phyloP scores from a whole-genome alignment of 2,797 vertebrate genomes.

The Moxostoma hubbsi region DNA sequence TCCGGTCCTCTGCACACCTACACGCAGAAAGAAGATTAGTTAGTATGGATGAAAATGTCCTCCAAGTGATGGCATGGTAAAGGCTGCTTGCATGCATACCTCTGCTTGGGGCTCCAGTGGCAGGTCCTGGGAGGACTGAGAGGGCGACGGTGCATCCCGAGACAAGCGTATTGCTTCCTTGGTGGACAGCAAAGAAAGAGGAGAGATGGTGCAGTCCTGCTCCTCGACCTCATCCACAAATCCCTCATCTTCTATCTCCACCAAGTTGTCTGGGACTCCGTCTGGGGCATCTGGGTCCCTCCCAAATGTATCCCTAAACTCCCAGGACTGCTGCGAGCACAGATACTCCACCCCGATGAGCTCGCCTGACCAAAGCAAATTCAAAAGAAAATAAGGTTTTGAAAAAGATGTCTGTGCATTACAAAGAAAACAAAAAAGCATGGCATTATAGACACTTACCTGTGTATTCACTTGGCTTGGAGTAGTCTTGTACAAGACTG shows the following conservation, averaged over 20 bases:
- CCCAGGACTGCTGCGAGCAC: constrained; percentile 1
- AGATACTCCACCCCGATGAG: constrained; percentile 3
- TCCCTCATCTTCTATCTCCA: no score
- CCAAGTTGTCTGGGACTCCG: neutral
- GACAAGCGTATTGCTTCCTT: neutral
- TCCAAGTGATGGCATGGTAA: no score
- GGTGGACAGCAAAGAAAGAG: no score
- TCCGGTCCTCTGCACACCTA: constrained; percentile 16
- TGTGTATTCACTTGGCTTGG: neutral
- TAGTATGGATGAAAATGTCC: no score
- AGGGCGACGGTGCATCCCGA: neutral
- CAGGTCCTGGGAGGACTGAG: neutral
- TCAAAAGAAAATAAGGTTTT: neutral
- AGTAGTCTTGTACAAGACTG: neutral
- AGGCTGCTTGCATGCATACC: neutral
- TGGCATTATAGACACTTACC: constrained; percentile 4
- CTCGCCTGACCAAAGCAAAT: neutral
- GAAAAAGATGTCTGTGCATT: neutral
- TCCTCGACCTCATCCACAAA: no score
- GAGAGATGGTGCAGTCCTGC: no score
- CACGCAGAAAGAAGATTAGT: neutral
- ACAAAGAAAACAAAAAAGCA: neutral
- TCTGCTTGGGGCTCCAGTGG: neutral
- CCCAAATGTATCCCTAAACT: neutral
- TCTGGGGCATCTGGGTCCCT: neutral